These are phyloP conservation scores for Misgurnus mizolepis DNA, from an alignment of 2,113 vertebrate species.

Conservation along the genomic window DNA sequence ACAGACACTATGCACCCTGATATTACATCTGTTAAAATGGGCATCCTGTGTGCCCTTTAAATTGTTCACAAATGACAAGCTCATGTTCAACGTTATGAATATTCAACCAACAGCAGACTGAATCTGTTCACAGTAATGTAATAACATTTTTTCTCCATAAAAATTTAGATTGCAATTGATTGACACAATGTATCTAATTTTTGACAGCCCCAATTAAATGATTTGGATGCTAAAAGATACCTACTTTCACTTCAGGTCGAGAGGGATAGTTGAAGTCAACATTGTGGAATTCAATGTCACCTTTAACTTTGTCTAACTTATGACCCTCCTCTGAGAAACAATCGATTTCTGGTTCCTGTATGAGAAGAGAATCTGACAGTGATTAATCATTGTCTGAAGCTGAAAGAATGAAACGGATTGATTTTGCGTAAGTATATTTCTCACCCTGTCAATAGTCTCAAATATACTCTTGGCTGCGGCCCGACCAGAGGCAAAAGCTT, in stretches of 20 bases:
- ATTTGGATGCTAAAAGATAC: background rate
- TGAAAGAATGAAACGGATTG: constrained; percentile 8
- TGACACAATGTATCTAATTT: too few relatives aligned
- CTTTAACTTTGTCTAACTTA: constrained; percentile 73
- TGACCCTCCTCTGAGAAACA: constrained; percentile 76
- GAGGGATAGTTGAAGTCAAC: constrained; percentile 75
- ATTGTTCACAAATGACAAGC: too few relatives aligned
- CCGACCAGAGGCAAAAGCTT: constrained; percentile 75
- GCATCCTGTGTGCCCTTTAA: too few relatives aligned
- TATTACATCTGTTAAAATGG: too few relatives aligned
- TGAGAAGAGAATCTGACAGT: constrained; percentile 18
- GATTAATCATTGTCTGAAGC: constrained; percentile 20
- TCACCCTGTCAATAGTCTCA: constrained; percentile 77
- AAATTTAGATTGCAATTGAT: too few relatives aligned
- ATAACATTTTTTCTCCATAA: too few relatives aligned
- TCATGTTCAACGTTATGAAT: too few relatives aligned
- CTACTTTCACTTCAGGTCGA: constrained; percentile 74
- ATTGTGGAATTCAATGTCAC: constrained; percentile 76
- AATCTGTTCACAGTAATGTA: too few relatives aligned
- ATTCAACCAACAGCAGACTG: too few relatives aligned
- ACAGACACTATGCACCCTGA: too few relatives aligned
- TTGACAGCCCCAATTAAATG: background rate
- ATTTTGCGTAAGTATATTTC: constrained; percentile 15
- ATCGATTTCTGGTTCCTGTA: constrained; percentile 74
- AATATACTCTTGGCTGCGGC: constrained; percentile 76